phyloP scores from a whole-genome alignment of 2,113 vertebrate species.

The Mormyrus lacerda region DNA sequence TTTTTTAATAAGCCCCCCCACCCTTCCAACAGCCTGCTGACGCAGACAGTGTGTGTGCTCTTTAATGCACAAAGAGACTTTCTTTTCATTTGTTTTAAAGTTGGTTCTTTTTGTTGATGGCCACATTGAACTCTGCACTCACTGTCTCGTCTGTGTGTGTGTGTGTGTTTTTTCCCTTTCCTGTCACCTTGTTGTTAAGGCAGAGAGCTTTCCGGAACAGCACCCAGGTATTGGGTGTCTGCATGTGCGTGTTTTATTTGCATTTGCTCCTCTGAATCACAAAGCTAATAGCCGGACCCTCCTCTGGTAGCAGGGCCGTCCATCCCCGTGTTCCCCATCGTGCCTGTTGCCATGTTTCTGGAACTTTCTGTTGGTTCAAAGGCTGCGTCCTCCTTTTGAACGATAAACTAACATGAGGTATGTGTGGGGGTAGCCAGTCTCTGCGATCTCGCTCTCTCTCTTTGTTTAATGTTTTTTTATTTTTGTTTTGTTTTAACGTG shows the following conservation, averaged over 20 bases:
- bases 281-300: slow-evolving; percentile 35
- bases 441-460: slow-evolving; percentile 21
- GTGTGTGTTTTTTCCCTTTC: slow-evolving; percentile 17
- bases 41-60: slow-evolving; percentile 73
- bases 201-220: neutral
- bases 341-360: neutral
- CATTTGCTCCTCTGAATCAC: slow-evolving; percentile 12
- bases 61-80: slow-evolving; percentile 52
- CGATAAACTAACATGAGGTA: slow-evolving; percentile 5
- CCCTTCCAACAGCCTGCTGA: slow-evolving; percentile 67
- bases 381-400: neutral
- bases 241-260: neutral
- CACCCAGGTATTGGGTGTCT: neutral
- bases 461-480: slow-evolving; percentile 17
- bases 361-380: neutral
- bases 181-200: slow-evolving; percentile 30
- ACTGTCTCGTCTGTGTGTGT: neutral
- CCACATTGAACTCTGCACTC: slow-evolving; percentile 43
- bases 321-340: neutral
- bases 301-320: neutral
- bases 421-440: slow-evolving; percentile 21
- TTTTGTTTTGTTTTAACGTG: neutral
- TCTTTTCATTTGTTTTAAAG: slow-evolving; percentile 42
- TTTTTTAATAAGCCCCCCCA: slow-evolving; percentile 1
- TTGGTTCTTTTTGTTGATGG: slow-evolving; percentile 35